Conservation (phyloP, 2,888 invertebrate genomes). For the Drosophila colorata region DNA sequence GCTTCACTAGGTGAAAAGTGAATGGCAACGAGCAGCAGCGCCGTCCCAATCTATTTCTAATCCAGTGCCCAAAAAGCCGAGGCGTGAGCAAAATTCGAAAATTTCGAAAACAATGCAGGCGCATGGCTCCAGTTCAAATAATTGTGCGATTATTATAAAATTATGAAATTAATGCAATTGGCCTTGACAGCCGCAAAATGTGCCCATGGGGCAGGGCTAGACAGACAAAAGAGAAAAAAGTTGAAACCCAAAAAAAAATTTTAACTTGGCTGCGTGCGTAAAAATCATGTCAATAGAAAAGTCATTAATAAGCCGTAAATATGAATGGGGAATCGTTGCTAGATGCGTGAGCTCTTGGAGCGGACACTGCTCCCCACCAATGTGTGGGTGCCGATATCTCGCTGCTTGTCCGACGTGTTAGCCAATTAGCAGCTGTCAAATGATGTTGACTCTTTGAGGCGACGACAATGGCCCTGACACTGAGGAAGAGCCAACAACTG, state of each 20-base stretch:
- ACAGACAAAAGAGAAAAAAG: background rate
- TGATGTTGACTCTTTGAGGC: slow-evolving; percentile 70
- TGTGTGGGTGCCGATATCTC: slow-evolving; percentile 49
- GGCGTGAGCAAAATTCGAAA: slow-evolving; percentile 63
- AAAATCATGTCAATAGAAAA: slow-evolving; percentile 75
- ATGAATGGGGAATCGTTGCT: slow-evolving; percentile 43
- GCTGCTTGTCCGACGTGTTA: slow-evolving; percentile 54
- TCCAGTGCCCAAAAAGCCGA: slow-evolving; percentile 18
- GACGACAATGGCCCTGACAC: slow-evolving; percentile 56
- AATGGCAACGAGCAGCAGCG: slow-evolving; percentile 55
- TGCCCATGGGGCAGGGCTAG: slow-evolving; percentile 31
- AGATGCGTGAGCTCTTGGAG: slow-evolving; percentile 48
- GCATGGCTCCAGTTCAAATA: slow-evolving; percentile 34
- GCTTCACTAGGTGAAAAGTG: slow-evolving; percentile 75
- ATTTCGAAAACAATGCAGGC: slow-evolving; percentile 50
- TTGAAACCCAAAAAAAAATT: slow-evolving; percentile 2
- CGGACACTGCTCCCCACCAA: slow-evolving; percentile 2
- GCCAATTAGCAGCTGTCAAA: slow-evolving; percentile 80
- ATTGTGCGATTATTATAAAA: slow-evolving; percentile 45
- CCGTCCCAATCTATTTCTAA: slow-evolving; percentile 53
- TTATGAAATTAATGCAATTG: slow-evolving; percentile 78
- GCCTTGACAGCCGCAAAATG: slow-evolving; percentile 69
- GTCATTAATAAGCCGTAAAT: slow-evolving; percentile 65
- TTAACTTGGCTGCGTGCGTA: slow-evolving; percentile 66
- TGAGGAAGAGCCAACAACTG: slow-evolving; percentile 39